Conservation (phyloP, 2,888 invertebrate species). For the Latheticus oryzae region DNA sequence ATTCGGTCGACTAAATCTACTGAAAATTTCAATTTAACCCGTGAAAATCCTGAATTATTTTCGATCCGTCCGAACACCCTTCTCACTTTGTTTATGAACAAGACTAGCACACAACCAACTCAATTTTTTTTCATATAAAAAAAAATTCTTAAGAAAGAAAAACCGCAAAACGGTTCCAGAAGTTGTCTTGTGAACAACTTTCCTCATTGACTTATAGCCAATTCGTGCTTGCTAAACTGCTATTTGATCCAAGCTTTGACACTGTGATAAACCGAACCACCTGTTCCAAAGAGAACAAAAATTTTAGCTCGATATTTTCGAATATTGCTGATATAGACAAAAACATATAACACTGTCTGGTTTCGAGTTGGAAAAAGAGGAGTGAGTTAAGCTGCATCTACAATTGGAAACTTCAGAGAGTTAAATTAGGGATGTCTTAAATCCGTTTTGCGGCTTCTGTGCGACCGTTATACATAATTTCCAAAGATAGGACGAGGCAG, state of each 20-base stretch:
- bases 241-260: slow-evolving; percentile 8
- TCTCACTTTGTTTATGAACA: no score
- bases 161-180: no score
- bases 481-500: slow-evolving; percentile 1
- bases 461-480: slow-evolving; percentile 13
- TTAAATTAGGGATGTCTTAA: slow-evolving; percentile 18
- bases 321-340: neutral
- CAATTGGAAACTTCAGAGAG: slow-evolving; percentile 9
- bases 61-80: no score
- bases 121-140: no score
- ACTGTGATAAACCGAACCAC: slow-evolving; percentile 1
- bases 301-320: slow-evolving; percentile 1
- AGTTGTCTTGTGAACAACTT: no score
- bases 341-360: neutral
- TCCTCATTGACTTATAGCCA: slow-evolving; percentile 4
- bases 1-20: slow-evolving; percentile 3
- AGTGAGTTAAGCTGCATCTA: no score
- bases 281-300: slow-evolving; percentile 1
- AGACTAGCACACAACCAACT: no score
- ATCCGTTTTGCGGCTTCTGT: slow-evolving; percentile 18
- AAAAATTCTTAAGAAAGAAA: no score
- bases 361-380: no score
- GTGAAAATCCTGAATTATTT: slow-evolving; percentile 1
- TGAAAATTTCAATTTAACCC: slow-evolving; percentile 6
- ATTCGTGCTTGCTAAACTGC: slow-evolving; percentile 2